Evolutionary conservation across 2,888 invertebrate species (phyloP), one percentile per base, ranked within the genome.

Genomic region (Pseudococcus longispinus): DNA sequence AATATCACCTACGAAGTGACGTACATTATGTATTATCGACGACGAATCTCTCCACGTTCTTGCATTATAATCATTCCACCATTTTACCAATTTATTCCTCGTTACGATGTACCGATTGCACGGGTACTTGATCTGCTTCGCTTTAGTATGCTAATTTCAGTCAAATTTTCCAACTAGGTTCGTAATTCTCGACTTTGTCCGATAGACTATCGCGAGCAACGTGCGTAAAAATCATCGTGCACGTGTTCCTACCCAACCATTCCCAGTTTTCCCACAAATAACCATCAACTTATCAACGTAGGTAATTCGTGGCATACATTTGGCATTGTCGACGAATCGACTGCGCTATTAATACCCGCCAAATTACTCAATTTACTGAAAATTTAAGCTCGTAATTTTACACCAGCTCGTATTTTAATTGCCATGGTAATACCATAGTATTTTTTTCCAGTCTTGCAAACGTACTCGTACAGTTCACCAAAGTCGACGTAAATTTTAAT

Each of bases 1-100:
- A 86, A 44, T 37, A 37, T 80, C 32, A 80, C 42, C 37, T 80
- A 70, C 20, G 20, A 60, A 60, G 60, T 70, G 29, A 70, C 65
- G 65, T 65, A 26, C 32, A 29, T 70, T 20, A 60, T 23, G 60
- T 60, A 60, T 55, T n/a, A 55, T 77, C 37, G 77, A 77, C 37
- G 9, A 37, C 29, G 32, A 15, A 65, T 77, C 77, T 37, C 29
- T 55, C n/a, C 60, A 60, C 20, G 11, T 60, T 55, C 60, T 9
- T 60, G 60, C 3, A 55, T 55, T n/a, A n/a, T 55, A 37, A 55
- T 55, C 55, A 55, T 55, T 46, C 46, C 44, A 11, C 44, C 13
- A 11, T 46, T 46, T 11, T 51, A 13, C 37, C 37, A 37, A 37
- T 4, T 15, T 46, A 46, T 15, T 20, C n/a, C n/a, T n/a, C 55